Conservation (phyloP, 2,888 invertebrate species). For the Caenorhabditis drosophilae region DNA sequence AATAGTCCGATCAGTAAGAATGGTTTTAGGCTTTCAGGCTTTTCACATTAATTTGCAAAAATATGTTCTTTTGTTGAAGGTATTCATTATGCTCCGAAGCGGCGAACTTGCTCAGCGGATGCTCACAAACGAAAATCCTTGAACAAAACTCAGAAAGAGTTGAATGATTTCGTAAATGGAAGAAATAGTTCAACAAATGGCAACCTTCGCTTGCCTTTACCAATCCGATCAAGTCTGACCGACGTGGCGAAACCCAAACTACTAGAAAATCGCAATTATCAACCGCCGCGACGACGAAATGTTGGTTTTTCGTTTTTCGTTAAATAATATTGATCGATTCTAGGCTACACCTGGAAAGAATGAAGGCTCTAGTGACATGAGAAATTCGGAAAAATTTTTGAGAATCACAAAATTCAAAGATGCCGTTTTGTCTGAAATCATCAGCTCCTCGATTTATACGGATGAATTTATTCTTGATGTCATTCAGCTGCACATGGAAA, state of each 20-base stretch:
- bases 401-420: conserved; percentile 33
- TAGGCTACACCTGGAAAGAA: not conserved
- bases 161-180: conserved; percentile 42
- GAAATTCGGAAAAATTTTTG: not conserved
- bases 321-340: too few relatives aligned
- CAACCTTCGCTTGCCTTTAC: conserved; percentile 20
- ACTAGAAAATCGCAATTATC: conserved; percentile 40
- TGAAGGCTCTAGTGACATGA: not conserved
- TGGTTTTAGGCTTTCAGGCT: not conserved
- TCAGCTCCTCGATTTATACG: conserved; percentile 25
- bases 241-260: conserved; percentile 44
- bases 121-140: conserved; percentile 21
- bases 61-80: conserved; percentile 25
- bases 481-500: conserved; percentile 27
- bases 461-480: conserved; percentile 18
- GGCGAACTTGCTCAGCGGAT: conserved; percentile 45
- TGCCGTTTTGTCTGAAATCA: conserved; percentile 29
- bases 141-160: conserved; percentile 42
- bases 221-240: conserved; percentile 33
- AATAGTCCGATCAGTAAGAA: conserved; percentile 51
- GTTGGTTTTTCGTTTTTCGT: too few relatives aligned
- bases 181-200: conserved; percentile 8
- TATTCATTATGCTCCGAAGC: conserved; percentile 45
- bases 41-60: not conserved
- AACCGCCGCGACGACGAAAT: conserved; percentile 35